These are phyloP conservation scores for Oceanodroma tethys DNA, from an alignment of 2,113 vertebrate genomes.

Conservation along the genomic window DNA sequence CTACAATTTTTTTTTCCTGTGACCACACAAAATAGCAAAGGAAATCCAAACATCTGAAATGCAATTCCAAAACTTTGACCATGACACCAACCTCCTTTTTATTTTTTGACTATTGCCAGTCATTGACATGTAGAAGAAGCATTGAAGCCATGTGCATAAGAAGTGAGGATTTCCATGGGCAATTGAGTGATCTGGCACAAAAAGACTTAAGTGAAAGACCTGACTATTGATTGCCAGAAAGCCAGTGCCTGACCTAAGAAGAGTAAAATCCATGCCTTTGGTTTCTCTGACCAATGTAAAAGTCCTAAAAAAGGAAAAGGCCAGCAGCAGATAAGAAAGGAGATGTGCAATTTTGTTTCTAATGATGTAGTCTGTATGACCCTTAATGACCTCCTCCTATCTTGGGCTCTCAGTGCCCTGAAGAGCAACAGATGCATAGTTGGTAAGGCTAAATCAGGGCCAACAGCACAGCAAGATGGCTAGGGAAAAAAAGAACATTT, in stretches of 20 bases:
- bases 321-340: neutral
- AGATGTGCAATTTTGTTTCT: constrained; percentile 30
- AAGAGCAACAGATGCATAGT: neutral
- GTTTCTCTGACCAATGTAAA: neutral
- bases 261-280: neutral
- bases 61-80: neutral
- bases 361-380: constrained; percentile 4
- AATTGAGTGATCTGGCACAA: neutral
- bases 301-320: neutral
- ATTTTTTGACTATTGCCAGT: neutral
- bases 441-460: constrained; percentile 25
- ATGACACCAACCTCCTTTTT: neutral
- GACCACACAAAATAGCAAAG: neutral
- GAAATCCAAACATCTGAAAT: neutral
- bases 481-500: neutral
- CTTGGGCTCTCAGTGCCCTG: neutral
- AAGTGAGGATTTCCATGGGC: neutral
- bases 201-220: neutral
- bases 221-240: neutral
- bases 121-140: neutral
- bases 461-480: neutral
- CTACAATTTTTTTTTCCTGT: neutral
- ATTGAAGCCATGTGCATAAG: neutral
- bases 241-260: neutral
- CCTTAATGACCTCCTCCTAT: constrained; percentile 15